Evolutionary conservation across 2,113 vertebrate species (phyloP), one percentile per base, ranked within the genome.

Genomic region (Leucosticte australis): DNA sequence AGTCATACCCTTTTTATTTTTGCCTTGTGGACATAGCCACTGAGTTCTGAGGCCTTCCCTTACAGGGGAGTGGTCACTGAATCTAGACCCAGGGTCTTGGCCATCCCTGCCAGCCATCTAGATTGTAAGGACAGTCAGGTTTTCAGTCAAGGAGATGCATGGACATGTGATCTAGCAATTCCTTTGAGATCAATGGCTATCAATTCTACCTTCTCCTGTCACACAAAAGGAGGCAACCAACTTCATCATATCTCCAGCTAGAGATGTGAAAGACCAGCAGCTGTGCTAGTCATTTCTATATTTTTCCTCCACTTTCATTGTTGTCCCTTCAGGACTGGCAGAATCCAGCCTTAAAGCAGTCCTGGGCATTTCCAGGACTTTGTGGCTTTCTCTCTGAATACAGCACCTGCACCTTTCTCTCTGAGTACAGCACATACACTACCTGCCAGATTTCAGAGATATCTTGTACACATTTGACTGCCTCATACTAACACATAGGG

Each of bases 341-440:
- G 83, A 83, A 62, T 62, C 5, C n/a, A 87, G 10, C 11, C 30
- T 33, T 50, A 60, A 30, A 41, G 23, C 6, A 47, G 16, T 18
- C 13, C 37, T 55, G 33, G 9, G 20, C 17, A 46, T 39, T 52
- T 31, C 13, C 35, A 55, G 26, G 11, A 5, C 15, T 83, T 67
- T 37, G 15, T 0, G 0, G 5, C 17, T 37, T 82, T 81, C 31
- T 62, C 11, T 19, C 5, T 44, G 3, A 73, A 57, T 55, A 27
- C 9, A 49, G 17, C 7, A 27, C 10, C 14, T 35, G 2, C 31
- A 50, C 8, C 13, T 37, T 82, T 81, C 31, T 62, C 11, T 19
- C 5, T 44, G 3, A 73, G 52, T 55, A 27, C 9, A 49, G 17
- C 7, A 27, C 10, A 13, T 35, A 2, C 31, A 50, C 8, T 63